These are phyloP conservation scores for Steromphala cineraria DNA, from an alignment of 2,888 invertebrate species.

Conservation along the genomic window DNA sequence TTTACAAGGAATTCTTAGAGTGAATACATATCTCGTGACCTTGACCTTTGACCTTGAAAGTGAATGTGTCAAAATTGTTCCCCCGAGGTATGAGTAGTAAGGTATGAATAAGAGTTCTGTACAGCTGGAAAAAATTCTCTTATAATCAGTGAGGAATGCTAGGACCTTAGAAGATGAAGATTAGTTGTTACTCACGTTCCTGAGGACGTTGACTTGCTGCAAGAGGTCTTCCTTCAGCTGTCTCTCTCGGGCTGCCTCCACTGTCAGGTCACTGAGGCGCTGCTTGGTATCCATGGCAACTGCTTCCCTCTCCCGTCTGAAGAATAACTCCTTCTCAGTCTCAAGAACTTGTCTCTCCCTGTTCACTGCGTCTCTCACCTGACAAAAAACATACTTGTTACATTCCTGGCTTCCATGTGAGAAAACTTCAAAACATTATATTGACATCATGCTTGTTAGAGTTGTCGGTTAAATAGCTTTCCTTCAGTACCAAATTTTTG, in stretches of 20 bases:
- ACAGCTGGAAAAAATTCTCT: too few relatives aligned
- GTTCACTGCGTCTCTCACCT: conserved; percentile 57
- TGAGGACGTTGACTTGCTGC: conserved; percentile 52
- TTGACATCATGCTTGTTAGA: not conserved
- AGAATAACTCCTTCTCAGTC: conserved; percentile 49
- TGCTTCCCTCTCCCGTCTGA: conserved; percentile 51
- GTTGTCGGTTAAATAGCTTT: too few relatives aligned
- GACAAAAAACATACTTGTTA: not conserved
- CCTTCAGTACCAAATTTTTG: too few relatives aligned
- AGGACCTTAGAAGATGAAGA: too few relatives aligned
- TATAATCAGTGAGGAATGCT: too few relatives aligned
- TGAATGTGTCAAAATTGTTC: too few relatives aligned
- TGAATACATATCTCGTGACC: too few relatives aligned
- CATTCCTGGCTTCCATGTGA: not conserved
- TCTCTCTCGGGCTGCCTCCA: conserved; percentile 55
- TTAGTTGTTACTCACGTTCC: conserved; percentile 51
- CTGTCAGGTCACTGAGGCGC: conserved; percentile 48
- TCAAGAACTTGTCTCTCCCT: conserved; percentile 50
- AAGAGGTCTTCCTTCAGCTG: conserved; percentile 50
- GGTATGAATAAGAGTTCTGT: too few relatives aligned
- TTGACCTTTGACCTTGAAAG: too few relatives aligned
- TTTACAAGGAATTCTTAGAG: too few relatives aligned
- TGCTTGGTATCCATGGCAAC: conserved; percentile 50
- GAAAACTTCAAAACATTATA: not conserved
- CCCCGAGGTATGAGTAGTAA: too few relatives aligned